Evolutionary conservation across 2,888 invertebrate species (phyloP).

Genomic region (Heliconius erato): DNA sequence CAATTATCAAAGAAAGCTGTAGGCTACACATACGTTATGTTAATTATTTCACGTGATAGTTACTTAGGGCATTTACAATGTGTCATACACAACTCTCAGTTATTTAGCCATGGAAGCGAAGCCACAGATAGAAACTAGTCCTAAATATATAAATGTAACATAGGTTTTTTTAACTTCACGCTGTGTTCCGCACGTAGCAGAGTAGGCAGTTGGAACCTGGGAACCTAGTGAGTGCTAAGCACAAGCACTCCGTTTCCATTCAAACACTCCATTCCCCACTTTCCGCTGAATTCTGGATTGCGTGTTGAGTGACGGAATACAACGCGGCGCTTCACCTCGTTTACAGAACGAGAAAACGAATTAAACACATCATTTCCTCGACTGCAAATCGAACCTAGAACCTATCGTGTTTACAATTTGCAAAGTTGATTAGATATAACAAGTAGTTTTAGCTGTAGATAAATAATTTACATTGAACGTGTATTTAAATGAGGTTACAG

Average conservation of each 20-base stretch:
- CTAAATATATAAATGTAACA: no score
- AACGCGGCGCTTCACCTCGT: background rate
- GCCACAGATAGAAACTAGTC: no score
- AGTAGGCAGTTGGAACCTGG: background rate
- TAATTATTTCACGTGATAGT: no score
- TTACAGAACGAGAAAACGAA: no score
- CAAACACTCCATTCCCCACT: background rate
- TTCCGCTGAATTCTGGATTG: background rate
- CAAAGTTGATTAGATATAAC: background rate
- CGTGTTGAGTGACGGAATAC: background rate
- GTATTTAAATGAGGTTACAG: constrained; percentile 30
- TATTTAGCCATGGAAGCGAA: no score
- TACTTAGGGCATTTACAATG: no score
- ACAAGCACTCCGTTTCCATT: background rate
- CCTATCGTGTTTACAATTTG: background rate
- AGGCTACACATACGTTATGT: no score
- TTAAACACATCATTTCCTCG: background rate
- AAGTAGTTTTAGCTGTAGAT: constrained; percentile 14
- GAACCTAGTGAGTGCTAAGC: background rate
- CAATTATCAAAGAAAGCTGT: no score
- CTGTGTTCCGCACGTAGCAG: background rate
- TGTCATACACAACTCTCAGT: no score
- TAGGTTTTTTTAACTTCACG: background rate
- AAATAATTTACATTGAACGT: constrained; percentile 16
- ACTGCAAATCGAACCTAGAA: background rate